Base-by-base conservation (phyloP, 2,888 invertebrate genomes). In the Tineola bisselliella region DNA sequence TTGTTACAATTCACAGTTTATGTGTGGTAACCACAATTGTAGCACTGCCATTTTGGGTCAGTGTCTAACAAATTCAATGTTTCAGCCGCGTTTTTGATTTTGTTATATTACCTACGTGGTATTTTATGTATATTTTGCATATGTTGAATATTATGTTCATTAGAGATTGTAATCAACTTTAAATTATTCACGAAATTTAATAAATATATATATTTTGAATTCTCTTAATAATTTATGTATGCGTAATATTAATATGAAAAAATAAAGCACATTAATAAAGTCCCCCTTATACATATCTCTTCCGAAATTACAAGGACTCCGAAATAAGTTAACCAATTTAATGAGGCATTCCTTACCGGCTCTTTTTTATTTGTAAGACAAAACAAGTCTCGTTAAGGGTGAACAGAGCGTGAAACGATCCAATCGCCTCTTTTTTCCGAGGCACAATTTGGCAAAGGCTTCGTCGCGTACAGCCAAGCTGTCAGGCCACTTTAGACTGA, bases 321-420 rank as follows among this genome's bases (percentile, higher is more conserved):
- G 19, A 58, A 58, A 17, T 58, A 33, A 58, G 58, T 58, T 58
- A 58, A 31, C 33, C 58, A 58, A 58, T 58, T 58, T 58, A 58
- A 58, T 58, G 58, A 58, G 58, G 13, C 58, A 33, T 58, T 13
- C 19, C 15, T 58, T 56, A 56, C 56, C 19, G 18, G 58, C 30
- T 58, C 19, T 58, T 25, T 17, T 58, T 56, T 56, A 56, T 56
- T 56, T 56, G 25, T 17, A 15, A 58, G 58, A 58, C 58, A 58
- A 31, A 58, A 58, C 58, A 33, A 58, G 58, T 11, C 54, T 52
- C 61, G 38, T 61, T 59, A 54, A 62, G 43, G 57, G 52, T 61
- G 38, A 19, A 18, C 44, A 57, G 59, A 62, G 62, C 62, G 61
- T 62, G 54, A 62, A 62, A 62, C 62, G 62, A 62, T 61, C 33